Conservation (phyloP, 2,113 vertebrate species). For the Triplophysa siluroides region DNA sequence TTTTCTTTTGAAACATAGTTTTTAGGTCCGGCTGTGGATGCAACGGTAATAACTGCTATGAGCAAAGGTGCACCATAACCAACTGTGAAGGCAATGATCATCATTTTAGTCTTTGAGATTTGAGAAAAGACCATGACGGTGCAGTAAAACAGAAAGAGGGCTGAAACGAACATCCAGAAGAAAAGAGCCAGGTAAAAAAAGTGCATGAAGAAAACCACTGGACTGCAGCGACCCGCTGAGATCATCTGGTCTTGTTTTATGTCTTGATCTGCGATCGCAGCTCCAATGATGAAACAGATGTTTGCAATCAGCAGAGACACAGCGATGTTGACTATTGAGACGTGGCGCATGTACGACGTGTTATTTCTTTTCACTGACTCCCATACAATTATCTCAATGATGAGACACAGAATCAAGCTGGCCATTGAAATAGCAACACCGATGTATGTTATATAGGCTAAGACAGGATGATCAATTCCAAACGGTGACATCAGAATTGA, state of each 20-base stretch:
- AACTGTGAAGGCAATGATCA: conserved; percentile 73
- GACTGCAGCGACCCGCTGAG: conserved; percentile 68
- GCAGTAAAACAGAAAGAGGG: conserved; percentile 82
- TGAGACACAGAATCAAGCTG: conserved; percentile 78
- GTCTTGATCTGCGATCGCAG: conserved; percentile 19
- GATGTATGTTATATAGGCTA: conserved; percentile 59
- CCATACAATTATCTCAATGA: conserved; percentile 80
- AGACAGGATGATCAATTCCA: neutral
- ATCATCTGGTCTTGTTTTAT: conserved; percentile 35
- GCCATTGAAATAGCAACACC: conserved; percentile 80
- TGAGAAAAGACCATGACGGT: conserved; percentile 80
- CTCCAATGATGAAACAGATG: conserved; percentile 81
- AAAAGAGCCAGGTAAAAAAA: conserved; percentile 88
- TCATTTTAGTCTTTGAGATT: conserved; percentile 74
- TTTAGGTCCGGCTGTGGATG: conserved; percentile 70
- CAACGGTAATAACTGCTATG: conserved; percentile 80
- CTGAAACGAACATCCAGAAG: conserved; percentile 91
- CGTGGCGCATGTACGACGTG: conserved; percentile 83
- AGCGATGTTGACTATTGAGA: conserved; percentile 84
- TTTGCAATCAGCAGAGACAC: conserved; percentile 78
- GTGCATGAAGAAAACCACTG: conserved; percentile 85
- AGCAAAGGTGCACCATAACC: conserved; percentile 84
- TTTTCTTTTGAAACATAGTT: conserved; percentile 68
- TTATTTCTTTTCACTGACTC: conserved; percentile 74
- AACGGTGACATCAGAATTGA: conserved; percentile 82